These are phyloP conservation scores for Archocentrus centrarchus DNA, from an alignment of 2,113 vertebrate genomes.

Conservation along the genomic window DNA sequence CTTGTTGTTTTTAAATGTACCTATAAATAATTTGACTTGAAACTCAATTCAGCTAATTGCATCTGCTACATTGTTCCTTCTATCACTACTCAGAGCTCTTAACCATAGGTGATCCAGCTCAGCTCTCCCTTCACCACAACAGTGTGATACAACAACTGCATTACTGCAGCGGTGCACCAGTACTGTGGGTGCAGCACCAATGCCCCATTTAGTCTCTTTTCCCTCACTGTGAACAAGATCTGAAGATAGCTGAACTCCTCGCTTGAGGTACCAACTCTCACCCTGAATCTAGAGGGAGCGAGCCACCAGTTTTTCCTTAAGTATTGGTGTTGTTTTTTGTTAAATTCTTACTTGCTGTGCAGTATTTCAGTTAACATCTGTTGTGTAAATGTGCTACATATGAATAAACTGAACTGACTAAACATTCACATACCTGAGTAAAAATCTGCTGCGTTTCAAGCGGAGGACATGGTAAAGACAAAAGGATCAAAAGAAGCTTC, in stretches of 20 bases:
- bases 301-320: neutral
- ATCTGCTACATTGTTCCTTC: neutral
- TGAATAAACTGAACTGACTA: neutral
- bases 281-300: neutral
- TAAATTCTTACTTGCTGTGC: neutral
- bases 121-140: neutral
- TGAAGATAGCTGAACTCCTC: neutral
- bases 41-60: neutral
- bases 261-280: neutral
- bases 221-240: neutral
- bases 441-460: constrained; percentile 70
- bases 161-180: neutral
- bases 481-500: constrained; percentile 77
- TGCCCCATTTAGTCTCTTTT: neutral
- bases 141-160: neutral
- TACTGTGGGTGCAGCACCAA: neutral
- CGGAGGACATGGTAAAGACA: constrained; percentile 77
- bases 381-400: neutral
- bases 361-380: neutral
- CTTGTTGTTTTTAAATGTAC: neutral
- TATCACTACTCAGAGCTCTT: neutral
- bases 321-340: neutral
- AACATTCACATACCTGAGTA: constrained; percentile 66
- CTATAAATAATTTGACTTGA: neutral
- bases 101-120: neutral